Evolutionary conservation across 2,113 vertebrate genomes (phyloP), one percentile per base, ranked within the genome.

Genomic region (Ctenodactylus gundi): DNA sequence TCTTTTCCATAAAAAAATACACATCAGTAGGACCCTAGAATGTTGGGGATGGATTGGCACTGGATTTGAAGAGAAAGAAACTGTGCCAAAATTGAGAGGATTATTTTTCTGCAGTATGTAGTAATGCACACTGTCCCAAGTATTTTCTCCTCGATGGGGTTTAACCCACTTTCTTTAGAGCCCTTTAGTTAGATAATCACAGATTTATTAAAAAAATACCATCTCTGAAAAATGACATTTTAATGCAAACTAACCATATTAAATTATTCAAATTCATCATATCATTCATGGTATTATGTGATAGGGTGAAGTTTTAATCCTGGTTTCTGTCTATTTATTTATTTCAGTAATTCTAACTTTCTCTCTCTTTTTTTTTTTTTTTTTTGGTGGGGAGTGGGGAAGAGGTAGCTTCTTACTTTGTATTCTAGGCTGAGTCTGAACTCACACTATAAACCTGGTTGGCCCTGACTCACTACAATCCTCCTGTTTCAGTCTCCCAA

Each of bases 1-100:
- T 92, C 53, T 89, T 97, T 44, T 0, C 95, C 81, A 72, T 94
- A 96, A 93, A 85, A 94, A 70, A 60, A 90, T 90, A 77, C 85
- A 88, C 81, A 86, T 87, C 46, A n/a, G 20, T 93, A 91, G 36
- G 25, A 60, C 31, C 97, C 17, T 57, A 55, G 39, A 94, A 39
- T 60, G 34, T 20, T 95, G 84, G 39, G 68, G n/a, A 20, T 89
- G 39, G 80, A 89, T 76, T 96, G 75, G 21, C 44, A 67, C 27
- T 94, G 53, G 8, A 51, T 36, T 95, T 86, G 44, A 96, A 97
- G 95, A 34, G 62, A 29, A 94, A 94, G 41, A 53, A 75, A 90
- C 91, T 14, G 13, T 72, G 92, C 23, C 0, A 2, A 21, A 87
- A 82, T 91, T 64, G 20, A 97, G 46, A 70, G 29, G 3, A 77